Base-by-base conservation (phyloP, 2,113 vertebrate species). In the Paedocypris sp. region DNA sequence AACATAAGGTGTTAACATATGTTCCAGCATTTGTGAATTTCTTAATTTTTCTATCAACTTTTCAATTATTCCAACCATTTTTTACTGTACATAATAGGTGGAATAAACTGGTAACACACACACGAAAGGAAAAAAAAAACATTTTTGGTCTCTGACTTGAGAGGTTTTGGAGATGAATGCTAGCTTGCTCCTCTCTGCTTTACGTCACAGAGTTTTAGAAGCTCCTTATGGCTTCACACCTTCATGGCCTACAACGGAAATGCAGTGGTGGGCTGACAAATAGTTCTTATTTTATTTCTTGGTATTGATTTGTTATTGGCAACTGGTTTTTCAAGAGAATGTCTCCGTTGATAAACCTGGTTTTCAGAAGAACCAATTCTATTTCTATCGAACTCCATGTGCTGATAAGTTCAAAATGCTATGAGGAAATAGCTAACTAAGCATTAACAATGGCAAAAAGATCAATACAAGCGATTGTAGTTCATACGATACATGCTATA, bases 401-500 rank as follows among this genome's bases (percentile, higher is more conserved):
- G 36, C 56, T 64, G 60, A 74, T 80, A 57, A 74, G 68, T 78
- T 81, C 72, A 71, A 76, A 76, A 83, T 81, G 79, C 80, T 82
- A 80, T 78, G 33, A 58, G 26, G 43, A 82, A 82, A 78, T 78
- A 78, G 78, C 80, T 61, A 66, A 49, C 64, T 78, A 70, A 63
- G 75, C 78, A 81, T 77, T 83, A 82, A 68, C 75, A 75, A 76
- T 74, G 75, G 70, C 31, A 56, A 54, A 73, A 74, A 79, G 73
- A 73, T 23, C 48, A 61, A 85, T 83, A 83, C 77, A 71, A 78
- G 81, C 82, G 82, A 83, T 83, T 85, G 84, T 86, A 86, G 82
- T 86, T 84, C 84, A 81, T 83, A 83, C 79, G 79, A 77, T 84
- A 83, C 77, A 85, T 81, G 80, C 84, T 70, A 59, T 70, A 83